A percentile compares a stretch with the other conserved stretches of the same genome.
phyloP scores from a whole-genome alignment of 2,888 invertebrate species.

The Ennomos erosarius region DNA sequence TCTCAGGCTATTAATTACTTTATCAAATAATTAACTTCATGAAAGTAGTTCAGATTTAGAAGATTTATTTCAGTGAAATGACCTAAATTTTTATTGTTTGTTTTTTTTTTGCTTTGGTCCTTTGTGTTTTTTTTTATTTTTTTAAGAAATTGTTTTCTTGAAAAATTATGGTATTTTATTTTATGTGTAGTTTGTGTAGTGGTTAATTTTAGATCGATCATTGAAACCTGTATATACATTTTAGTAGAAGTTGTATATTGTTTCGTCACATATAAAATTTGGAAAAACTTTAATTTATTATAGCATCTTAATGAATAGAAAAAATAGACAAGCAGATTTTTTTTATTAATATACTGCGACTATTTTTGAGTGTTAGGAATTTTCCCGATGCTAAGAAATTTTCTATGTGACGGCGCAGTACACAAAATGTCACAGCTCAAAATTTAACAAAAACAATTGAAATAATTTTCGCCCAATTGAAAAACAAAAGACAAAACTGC shows the following conservation, averaged over 20 bases:
- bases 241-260: constrained; percentile 1
- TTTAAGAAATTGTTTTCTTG: too few species aligned
- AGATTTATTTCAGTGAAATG: too few species aligned
- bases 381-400: background rate
- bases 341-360: too few species aligned
- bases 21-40: too few species aligned
- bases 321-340: too few species aligned
- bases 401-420: constrained; percentile 14
- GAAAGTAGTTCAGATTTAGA: too few species aligned
- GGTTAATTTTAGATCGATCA: constrained; percentile 23
- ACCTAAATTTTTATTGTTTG: too few species aligned
- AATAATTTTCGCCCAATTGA: constrained; percentile 8
- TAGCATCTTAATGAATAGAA: too few species aligned
- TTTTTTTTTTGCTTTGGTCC: too few species aligned
- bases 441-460: constrained; percentile 2
- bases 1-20: constrained; percentile 16
- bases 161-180: background rate
- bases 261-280: constrained; percentile 6
- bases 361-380: too few species aligned
- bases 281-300: too few species aligned
- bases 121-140: too few species aligned
- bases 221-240: constrained; percentile 43
- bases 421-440: constrained; percentile 12
- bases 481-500: constrained; percentile 26
- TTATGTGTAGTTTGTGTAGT: constrained; percentile 5